phyloP scores from a whole-genome alignment of 2,888 invertebrate species.

The Macaria liturata region DNA sequence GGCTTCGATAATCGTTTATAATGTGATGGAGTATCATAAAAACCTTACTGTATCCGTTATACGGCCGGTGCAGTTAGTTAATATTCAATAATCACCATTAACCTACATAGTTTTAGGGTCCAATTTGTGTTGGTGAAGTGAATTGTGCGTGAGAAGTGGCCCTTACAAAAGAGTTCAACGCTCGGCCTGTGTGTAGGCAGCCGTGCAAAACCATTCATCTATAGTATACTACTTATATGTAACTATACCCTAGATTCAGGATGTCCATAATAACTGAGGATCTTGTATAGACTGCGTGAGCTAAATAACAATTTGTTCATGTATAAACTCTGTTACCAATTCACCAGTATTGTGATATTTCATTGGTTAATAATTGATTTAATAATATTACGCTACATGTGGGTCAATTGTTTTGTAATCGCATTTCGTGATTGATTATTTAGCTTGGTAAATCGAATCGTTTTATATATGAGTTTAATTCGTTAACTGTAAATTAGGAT shows the following conservation, averaged over 20 bases:
- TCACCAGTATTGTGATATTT: no score
- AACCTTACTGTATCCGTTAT: conserved; percentile 60
- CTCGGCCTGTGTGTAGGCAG: conserved; percentile 66
- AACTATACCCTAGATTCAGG: conserved; percentile 52
- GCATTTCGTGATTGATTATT: conserved; percentile 8
- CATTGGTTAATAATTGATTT: no score
- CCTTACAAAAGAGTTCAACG: conserved; percentile 83
- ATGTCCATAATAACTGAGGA: conserved; percentile 11
- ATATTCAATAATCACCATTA: conserved; percentile 53
- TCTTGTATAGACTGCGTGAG: no score
- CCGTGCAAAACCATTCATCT: conserved; percentile 52
- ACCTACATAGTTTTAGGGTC: conserved; percentile 49
- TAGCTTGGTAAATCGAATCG: conserved; percentile 1
- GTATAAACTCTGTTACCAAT: no score
- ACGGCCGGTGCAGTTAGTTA: conserved; percentile 35
- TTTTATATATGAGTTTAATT: background rate
- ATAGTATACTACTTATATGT: no score
- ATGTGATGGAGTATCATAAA: conserved; percentile 52
- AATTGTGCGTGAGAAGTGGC: conserved; percentile 65
- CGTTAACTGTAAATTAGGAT: no score
- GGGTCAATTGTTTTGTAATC: conserved; percentile 7
- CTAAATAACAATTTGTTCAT: no score
- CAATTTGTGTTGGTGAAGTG: conserved; percentile 48
- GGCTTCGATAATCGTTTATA: conserved; percentile 39
- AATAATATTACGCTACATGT: no score